Base-by-base conservation (phyloP, 1,140 invertebrate species). In the Hylyphantes graminicola region DNA sequence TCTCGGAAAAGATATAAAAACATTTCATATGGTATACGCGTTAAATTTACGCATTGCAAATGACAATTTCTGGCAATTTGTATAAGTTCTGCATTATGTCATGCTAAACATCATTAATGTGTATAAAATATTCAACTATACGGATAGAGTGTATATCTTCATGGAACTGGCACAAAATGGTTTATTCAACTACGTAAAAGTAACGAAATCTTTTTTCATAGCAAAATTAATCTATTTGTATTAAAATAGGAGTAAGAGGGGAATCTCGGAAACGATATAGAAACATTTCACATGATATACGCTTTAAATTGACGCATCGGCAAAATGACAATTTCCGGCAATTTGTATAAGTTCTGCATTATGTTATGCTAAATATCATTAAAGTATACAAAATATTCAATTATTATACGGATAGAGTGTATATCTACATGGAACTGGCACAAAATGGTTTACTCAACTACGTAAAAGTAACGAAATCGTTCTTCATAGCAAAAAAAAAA, bases 371-470 rank as follows among this genome's bases (percentile, higher is more conserved):
- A 35, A 35, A 35, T n/a, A 96, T 98, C n/a, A 94, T 97, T 91
- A 91, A 4, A 90, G 89, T 92, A 10, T 89, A 89, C 76, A 89
- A 91, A 72, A 90, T 93, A 19, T 88, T 93, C 54, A 90, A 92
- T 88, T 90, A n/a, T n/a, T n/a, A 90, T 12, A 87, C 89, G 53
- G 87, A 90, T 17, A 87, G 88, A 48, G 91, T 93, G 5, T 93
- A 91, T 87, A 92, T 93, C 78, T 90, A 95, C 70, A 93, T 93
- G 93, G 92, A 93, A 86, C 90, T 91, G 65, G 93, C 92, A 73
- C 89, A 91, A 72, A 88, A 89, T 35, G 90, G 91, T 85, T 86
- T 93, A 11, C 88, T 93, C 50, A 91, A 92, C 68, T 91, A 91
- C 86, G 91, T 93, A 54, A 88, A 90, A 64, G 87, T 72, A 90